Evolutionary conservation across 2,888 invertebrate genomes (phyloP).

Genomic region (Cephalotes varians): DNA sequence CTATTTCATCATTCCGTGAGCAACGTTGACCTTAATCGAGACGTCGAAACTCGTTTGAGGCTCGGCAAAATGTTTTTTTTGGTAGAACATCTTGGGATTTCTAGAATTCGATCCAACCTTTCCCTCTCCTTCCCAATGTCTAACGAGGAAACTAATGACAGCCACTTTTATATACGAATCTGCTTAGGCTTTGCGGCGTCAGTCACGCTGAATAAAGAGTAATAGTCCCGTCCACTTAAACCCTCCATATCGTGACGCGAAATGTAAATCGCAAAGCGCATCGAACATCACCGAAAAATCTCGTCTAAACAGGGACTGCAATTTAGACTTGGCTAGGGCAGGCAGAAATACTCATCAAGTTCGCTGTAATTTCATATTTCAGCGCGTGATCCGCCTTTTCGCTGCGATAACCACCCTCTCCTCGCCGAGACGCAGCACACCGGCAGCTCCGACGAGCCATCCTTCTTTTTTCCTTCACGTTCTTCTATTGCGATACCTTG

Average conservation of each 20-base stretch:
- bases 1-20: conserved; percentile 54
- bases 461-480: conserved; percentile 31
- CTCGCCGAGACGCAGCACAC: conserved; percentile 22
- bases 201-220: conserved; percentile 10
- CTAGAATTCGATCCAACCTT: conserved; percentile 34
- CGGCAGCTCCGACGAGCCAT: conserved; percentile 17
- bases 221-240: conserved; percentile 13
- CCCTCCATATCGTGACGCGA: conserved; percentile 28
- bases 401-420: conserved; percentile 39
- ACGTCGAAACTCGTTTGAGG: conserved; percentile 73
- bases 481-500: conserved; percentile 61
- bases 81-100: conserved; percentile 20
- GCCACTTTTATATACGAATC: conserved; percentile 16
- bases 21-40: conserved; percentile 73
- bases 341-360: conserved; percentile 44
- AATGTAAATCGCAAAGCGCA: conserved; percentile 53
- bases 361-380: conserved; percentile 53
- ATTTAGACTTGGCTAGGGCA: conserved; percentile 17
- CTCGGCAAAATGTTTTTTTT: conserved; percentile 54
- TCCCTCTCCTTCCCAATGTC: background rate
- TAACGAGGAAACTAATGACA: conserved; percentile 18
- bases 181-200: conserved; percentile 1
- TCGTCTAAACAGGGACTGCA: conserved; percentile 39
- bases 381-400: conserved; percentile 45
- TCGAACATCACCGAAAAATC: conserved; percentile 42